A percentile compares a stretch with the other conserved stretches of the same genome.
Conservation (phyloP, 64 coral and sea anemone genomes). For the Trachythela sp. region DNA sequence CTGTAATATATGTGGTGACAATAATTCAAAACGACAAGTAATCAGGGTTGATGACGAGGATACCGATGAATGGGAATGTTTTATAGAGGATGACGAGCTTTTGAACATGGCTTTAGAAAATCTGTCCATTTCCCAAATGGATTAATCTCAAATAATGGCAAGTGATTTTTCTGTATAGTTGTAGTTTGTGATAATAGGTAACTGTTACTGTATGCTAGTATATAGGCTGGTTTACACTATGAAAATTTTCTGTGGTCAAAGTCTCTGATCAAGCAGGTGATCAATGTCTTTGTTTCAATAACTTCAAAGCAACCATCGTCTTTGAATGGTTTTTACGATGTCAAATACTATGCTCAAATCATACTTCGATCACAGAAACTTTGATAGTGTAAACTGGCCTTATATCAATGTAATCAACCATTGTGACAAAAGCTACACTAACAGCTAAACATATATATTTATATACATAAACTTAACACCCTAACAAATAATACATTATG, state of each 20-base stretch:
- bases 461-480: background rate
- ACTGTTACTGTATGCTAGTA: too few species aligned
- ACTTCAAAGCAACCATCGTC: too few species aligned
- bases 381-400: background rate
- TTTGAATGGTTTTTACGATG: background rate
- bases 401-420: background rate
- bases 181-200: background rate
- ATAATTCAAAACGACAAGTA: background rate
- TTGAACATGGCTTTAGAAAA: background rate
- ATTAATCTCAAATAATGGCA: background rate
- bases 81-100: conserved; percentile 1
- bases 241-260: too few species aligned
- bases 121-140: background rate
- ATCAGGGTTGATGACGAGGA: background rate
- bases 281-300: too few species aligned
- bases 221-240: too few species aligned
- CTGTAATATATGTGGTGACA: background rate
- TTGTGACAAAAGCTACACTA: background rate
- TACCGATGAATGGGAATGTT: background rate
- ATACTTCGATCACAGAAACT: background rate
- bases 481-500: background rate
- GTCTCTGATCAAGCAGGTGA: too few species aligned
- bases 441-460: background rate
- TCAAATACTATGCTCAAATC: background rate
- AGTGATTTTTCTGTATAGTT: background rate